These are phyloP conservation scores for Drosophila obscura DNA, from an alignment of 1,140 invertebrate genomes.

Conservation along the genomic window DNA sequence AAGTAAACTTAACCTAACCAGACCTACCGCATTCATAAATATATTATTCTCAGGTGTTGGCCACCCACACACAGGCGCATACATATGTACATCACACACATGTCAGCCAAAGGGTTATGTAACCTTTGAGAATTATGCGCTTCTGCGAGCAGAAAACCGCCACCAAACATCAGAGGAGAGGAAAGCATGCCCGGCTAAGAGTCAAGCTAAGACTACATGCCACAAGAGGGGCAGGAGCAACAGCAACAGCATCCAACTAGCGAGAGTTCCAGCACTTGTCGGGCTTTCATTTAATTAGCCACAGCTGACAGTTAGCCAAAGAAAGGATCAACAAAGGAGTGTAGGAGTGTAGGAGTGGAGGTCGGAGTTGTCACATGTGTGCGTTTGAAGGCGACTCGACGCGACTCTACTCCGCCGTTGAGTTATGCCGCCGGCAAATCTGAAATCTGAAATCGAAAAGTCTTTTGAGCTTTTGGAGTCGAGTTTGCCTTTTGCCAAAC, in stretches of 20 bases:
- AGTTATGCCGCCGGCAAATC: slow-evolving; percentile 35
- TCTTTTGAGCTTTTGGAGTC: slow-evolving; percentile 48
- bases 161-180: slow-evolving; percentile 6
- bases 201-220: slow-evolving; percentile 1
- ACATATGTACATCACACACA: slow-evolving; percentile 5
- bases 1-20: not conserved
- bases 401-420: slow-evolving; percentile 28
- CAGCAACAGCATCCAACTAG: slow-evolving; percentile 57
- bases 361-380: slow-evolving; percentile 43
- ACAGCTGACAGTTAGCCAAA: slow-evolving; percentile 78
- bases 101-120: slow-evolving; percentile 21
- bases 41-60: slow-evolving; percentile 43
- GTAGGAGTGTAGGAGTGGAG: slow-evolving; percentile 17
- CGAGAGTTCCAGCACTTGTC: slow-evolving; percentile 75
- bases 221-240: slow-evolving; percentile 7
- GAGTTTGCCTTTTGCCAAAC: slow-evolving; percentile 58
- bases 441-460: slow-evolving; percentile 9
- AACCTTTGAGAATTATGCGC: slow-evolving; percentile 67
- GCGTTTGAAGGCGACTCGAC: slow-evolving; percentile 33
- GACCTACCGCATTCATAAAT: slow-evolving; percentile 9
- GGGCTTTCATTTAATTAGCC: slow-evolving; percentile 80
- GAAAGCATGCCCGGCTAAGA: slow-evolving; percentile 3
- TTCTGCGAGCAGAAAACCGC: slow-evolving; percentile 56
- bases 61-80: slow-evolving; percentile 20
- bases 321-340: slow-evolving; percentile 58